Evolutionary conservation across 2,888 invertebrate genomes (phyloP), one percentile per base, ranked within the genome.

Genomic region (Phalangium opilio): DNA sequence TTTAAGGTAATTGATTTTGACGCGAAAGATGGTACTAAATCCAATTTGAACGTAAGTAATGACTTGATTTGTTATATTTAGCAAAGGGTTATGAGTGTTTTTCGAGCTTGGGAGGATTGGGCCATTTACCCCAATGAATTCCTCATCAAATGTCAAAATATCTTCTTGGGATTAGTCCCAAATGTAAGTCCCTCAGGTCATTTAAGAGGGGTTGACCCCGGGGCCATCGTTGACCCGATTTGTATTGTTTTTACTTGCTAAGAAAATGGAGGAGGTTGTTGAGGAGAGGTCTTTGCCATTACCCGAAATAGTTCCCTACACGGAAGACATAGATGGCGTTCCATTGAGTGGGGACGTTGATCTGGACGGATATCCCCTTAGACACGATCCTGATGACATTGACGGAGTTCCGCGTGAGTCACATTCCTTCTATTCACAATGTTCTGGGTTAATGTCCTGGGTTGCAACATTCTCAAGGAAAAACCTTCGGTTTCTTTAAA

Each of bases 41-140:
- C 21, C 27, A 17, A 15, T 20, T 42, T 36, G 18, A 40, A 17
- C n/a, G n/a, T n/a, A n/a, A n/a, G n/a, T n/a, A n/a, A n/a, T n/a
- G n/a, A n/a, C n/a, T n/a, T n/a, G n/a, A n/a, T n/a, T n/a, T n/a
- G n/a, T n/a, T n/a, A n/a, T n/a, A n/a, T n/a, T n/a, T 44, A 60
- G 62, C 78, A 82, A 49, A 72, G 93, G 41, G 84, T 95, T 32
- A 78, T 89, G 64, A 77, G 83, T 61, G 83, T 87, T 58, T 78
- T 96, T 64, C 79, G 86, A 61, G 89, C 93, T 2, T 96, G 98
- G 95, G 93, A 95, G 66, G 96, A 98, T 64, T 90, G 90, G 81
- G 81, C 86, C 14, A 79, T 98, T 51, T 98, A 96, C 70, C 85
- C 95, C 1, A 82, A 83, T 49, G 91, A 95, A 56, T 85, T 84